These are phyloP conservation scores for Eueremaeus valkanovi DNA, from an alignment of 2,888 invertebrate genomes.

Conservation along the genomic window DNA sequence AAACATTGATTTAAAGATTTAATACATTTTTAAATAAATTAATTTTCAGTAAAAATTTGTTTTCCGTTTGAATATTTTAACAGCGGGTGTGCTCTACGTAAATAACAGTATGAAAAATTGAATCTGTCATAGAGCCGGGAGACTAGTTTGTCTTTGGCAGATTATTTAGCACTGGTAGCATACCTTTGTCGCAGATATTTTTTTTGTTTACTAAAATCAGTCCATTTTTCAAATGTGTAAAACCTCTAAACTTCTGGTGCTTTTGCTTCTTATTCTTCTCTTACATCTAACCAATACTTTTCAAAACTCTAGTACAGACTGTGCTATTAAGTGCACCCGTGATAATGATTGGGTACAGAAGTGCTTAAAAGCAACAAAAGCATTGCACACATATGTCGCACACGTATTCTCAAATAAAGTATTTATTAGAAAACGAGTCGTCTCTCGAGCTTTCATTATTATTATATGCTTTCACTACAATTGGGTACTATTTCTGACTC, in stretches of 20 bases:
- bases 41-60: too few relatives aligned
- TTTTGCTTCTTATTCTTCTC: too few relatives aligned
- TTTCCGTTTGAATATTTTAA: slow-evolving; percentile 24
- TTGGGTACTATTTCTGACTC: neutral
- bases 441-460: slow-evolving; percentile 1
- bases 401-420: slow-evolving; percentile 28
- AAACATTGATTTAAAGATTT: too few relatives aligned
- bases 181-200: too few relatives aligned
- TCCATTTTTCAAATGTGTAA: too few relatives aligned
- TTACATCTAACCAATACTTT: neutral
- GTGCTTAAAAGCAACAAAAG: slow-evolving; percentile 23
- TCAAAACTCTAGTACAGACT: neutral
- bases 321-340: neutral
- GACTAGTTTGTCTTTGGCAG: too few relatives aligned
- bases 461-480: neutral
- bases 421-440: neutral
- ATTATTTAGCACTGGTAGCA: too few relatives aligned
- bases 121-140: too few relatives aligned
- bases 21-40: too few relatives aligned
- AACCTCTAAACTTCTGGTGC: too few relatives aligned
- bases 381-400: neutral
- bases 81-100: neutral
- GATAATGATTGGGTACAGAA: slow-evolving; percentile 31
- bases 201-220: too few relatives aligned
- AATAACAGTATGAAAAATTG: too few relatives aligned